Evolutionary conservation across 2,888 invertebrate genomes (phyloP).

Genomic region (Colletes collaris): DNA sequence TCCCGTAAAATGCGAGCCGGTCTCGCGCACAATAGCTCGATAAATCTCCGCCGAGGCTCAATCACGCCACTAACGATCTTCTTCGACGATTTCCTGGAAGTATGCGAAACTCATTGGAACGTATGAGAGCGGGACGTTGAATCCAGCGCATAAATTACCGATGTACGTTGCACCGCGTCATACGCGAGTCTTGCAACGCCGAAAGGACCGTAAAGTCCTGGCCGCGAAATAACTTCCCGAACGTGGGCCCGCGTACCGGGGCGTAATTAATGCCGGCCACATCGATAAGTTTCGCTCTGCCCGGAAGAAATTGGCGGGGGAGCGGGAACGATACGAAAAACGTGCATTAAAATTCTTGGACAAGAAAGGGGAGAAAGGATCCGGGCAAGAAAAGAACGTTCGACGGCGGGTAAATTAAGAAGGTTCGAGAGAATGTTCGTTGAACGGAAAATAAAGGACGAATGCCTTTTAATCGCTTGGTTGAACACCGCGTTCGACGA

Average conservation of each 20-base stretch:
- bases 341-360: slow-evolving; percentile 45
- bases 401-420: slow-evolving; percentile 29
- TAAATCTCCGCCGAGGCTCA: slow-evolving; percentile 37
- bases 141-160: slow-evolving; percentile 64
- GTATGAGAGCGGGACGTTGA: slow-evolving; percentile 44
- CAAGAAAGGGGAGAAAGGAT: slow-evolving; percentile 4
- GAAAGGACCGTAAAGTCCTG: slow-evolving; percentile 49
- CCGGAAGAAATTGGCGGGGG: slow-evolving; percentile 30
- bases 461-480: slow-evolving; percentile 14
- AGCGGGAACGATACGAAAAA: slow-evolving; percentile 7
- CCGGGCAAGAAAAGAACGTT: background rate
- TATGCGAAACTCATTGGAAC: slow-evolving; percentile 54
- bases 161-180: slow-evolving; percentile 42
- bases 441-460: slow-evolving; percentile 1
- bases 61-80: slow-evolving; percentile 48
- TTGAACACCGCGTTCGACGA: slow-evolving; percentile 2
- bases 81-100: slow-evolving; percentile 50
- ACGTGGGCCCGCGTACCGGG: slow-evolving; percentile 35
- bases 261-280: slow-evolving; percentile 64
- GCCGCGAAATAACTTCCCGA: slow-evolving; percentile 60
- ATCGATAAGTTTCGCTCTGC: slow-evolving; percentile 60
- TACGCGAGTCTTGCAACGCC: slow-evolving; percentile 57
- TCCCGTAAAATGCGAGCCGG: slow-evolving; percentile 36
- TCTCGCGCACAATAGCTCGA: slow-evolving; percentile 39
- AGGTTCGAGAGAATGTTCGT: background rate